Evolutionary conservation across 2,797 vertebrate species (phyloP).

Genomic region (Telmatherina bonti): DNA sequence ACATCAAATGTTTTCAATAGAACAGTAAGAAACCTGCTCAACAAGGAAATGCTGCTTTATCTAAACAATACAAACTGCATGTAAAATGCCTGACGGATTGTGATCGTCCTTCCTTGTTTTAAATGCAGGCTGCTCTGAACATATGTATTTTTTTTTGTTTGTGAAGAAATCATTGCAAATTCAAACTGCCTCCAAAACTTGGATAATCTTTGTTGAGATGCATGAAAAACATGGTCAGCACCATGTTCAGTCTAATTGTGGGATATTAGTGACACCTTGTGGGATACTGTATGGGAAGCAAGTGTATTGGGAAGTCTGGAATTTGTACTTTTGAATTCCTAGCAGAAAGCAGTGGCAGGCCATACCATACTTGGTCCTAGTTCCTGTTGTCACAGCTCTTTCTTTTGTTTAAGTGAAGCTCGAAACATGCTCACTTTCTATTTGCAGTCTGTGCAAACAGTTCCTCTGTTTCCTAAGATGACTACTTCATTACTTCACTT

Average conservation of each 20-base stretch:
- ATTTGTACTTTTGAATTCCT: not conserved
- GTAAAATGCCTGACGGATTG: not conserved
- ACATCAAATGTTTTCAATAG: slow-evolving; percentile 44
- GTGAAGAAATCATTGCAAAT: not conserved
- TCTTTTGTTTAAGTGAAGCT: not conserved
- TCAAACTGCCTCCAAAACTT: not conserved
- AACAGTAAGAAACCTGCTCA: slow-evolving; percentile 80
- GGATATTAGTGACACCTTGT: slow-evolving; percentile 59
- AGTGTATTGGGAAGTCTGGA: not conserved
- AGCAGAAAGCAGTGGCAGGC: not conserved
- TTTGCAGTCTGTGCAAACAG: too few species aligned
- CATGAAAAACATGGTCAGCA: not conserved
- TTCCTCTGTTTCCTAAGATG: too few species aligned
- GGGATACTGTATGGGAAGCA: slow-evolving; percentile 10
- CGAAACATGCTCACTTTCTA: too few species aligned
- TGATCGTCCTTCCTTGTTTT: slow-evolving; percentile 14
- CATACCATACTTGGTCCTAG: not conserved
- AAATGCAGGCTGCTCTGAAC: too few species aligned
- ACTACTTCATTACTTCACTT: too few species aligned
- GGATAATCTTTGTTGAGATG: not conserved
- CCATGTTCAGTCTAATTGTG: not conserved
- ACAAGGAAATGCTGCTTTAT: slow-evolving; percentile 72
- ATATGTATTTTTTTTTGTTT: not conserved
- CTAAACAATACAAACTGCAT: slow-evolving; percentile 10
- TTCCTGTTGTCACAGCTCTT: not conserved